phyloP scores from a whole-genome alignment of 30 jellyfish, hydroid and myxozoan genomes.

The Hydractinia echinata region DNA sequence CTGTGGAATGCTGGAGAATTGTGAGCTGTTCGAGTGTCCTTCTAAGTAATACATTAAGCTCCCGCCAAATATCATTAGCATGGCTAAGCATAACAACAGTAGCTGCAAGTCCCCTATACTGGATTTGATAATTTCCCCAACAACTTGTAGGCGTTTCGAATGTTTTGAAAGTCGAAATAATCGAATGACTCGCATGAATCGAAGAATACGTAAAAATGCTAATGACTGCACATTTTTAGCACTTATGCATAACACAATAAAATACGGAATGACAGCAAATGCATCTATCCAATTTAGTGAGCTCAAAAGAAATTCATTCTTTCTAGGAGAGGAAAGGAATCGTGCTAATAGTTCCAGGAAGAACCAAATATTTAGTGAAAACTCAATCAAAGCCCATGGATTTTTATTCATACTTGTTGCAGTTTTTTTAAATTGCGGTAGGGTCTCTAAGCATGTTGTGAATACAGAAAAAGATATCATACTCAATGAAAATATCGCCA shows the following conservation, averaged over 20 bases:
- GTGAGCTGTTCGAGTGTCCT: constrained; percentile 26
- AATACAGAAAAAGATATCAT: constrained; percentile 64
- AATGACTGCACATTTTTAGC: constrained; percentile 30
- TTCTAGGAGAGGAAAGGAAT: constrained; percentile 49
- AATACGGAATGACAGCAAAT: constrained; percentile 71
- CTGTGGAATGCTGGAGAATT: constrained; percentile 79
- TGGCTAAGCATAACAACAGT: constrained; percentile 61
- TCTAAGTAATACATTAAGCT: constrained; percentile 70
- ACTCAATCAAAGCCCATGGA: constrained; percentile 34
- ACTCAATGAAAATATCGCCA: constrained; percentile 50
- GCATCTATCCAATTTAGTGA: constrained; percentile 61
- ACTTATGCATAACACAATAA: constrained; percentile 20
- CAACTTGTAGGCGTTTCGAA: constrained; percentile 73
- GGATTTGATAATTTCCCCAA: constrained; percentile 65
- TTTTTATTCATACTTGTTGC: not conserved
- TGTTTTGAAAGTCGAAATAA: constrained; percentile 64
- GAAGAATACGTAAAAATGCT: constrained; percentile 48
- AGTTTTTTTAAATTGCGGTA: constrained; percentile 36
- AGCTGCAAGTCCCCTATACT: constrained; percentile 78
- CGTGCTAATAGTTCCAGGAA: constrained; percentile 53
- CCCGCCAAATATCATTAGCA: constrained; percentile 83
- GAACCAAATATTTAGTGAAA: constrained; percentile 48
- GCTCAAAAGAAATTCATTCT: constrained; percentile 38
- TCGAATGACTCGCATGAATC: constrained; percentile 66
- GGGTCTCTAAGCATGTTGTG: constrained; percentile 71